Evolutionary conservation across 2,797 vertebrate genomes (phyloP).

Genomic region (Meda fulgida): DNA sequence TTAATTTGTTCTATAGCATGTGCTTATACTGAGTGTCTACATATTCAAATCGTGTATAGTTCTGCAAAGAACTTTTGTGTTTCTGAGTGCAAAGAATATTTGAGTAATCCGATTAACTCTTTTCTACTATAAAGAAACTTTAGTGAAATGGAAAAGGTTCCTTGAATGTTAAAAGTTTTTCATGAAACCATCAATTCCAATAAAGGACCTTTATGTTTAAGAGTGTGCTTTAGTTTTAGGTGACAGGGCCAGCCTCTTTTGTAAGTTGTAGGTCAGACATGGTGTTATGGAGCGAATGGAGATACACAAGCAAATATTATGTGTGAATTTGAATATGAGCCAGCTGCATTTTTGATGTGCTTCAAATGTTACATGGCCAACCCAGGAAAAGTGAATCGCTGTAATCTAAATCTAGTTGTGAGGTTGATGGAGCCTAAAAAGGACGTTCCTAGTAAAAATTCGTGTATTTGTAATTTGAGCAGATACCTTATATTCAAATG

Average conservation of each 20-base stretch:
- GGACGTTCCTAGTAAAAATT: background rate
- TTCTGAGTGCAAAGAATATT: background rate
- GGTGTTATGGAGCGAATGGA: background rate
- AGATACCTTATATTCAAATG: background rate
- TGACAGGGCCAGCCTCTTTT: background rate
- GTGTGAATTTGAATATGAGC: conserved; percentile 10
- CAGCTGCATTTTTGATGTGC: background rate
- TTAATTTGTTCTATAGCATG: background rate
- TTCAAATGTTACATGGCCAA: background rate
- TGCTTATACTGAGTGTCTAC: background rate
- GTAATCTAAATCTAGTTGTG: background rate
- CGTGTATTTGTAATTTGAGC: background rate
- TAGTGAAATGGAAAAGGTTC: background rate
- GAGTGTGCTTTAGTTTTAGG: background rate
- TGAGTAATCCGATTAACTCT: background rate
- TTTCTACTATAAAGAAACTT: background rate
- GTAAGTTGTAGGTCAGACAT: background rate
- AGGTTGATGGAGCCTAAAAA: background rate
- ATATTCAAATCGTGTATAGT: background rate
- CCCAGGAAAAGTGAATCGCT: background rate
- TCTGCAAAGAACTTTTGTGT: background rate
- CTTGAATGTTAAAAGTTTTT: background rate
- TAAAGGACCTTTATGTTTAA: background rate
- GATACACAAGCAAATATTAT: conserved; percentile 5
- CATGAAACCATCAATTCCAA: background rate